Conservation (phyloP, 2,113 vertebrate species). For the Notothenia coriiceps region DNA sequence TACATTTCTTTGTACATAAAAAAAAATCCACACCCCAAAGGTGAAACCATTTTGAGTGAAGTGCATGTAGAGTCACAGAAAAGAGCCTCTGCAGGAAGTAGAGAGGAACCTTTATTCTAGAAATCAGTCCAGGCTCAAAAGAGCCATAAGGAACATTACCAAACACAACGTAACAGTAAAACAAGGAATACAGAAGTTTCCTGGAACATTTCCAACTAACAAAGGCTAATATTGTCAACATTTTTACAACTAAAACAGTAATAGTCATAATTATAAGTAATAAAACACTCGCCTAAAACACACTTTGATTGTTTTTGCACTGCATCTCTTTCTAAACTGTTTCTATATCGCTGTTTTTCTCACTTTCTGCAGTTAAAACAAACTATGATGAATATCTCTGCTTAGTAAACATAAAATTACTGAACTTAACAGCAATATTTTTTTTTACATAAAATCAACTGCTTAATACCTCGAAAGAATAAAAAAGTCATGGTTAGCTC, state of each 20-base stretch:
- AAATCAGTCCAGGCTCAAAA: conserved; percentile 30
- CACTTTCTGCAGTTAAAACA: conserved; percentile 38
- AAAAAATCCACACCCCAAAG: background rate
- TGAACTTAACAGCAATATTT: conserved; percentile 2
- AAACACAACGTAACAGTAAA: conserved; percentile 30
- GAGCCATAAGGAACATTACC: background rate
- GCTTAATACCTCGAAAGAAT: background rate
- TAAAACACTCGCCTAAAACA: conserved; percentile 38
- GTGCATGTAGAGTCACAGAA: background rate
- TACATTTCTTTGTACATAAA: background rate
- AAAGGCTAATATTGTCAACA: conserved; percentile 3
- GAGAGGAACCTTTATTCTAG: conserved; percentile 41
- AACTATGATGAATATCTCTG: conserved; percentile 29
- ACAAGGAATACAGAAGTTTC: conserved; percentile 28
- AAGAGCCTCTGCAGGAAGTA: background rate
- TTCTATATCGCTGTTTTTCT: background rate
- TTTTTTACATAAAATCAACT: conserved; percentile 31
- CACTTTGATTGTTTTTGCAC: background rate
- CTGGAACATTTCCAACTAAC: conserved; percentile 48
- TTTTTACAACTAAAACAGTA: conserved; percentile 11
- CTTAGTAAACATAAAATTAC: conserved; percentile 1
- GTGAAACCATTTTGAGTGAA: background rate
- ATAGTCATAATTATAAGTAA: conserved; percentile 14
- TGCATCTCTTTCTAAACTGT: background rate
- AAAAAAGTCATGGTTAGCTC: background rate